Evolutionary conservation across 1,140 invertebrate species (phyloP), one percentile per base, ranked within the genome.

Genomic region (Drosophila yakuba): DNA sequence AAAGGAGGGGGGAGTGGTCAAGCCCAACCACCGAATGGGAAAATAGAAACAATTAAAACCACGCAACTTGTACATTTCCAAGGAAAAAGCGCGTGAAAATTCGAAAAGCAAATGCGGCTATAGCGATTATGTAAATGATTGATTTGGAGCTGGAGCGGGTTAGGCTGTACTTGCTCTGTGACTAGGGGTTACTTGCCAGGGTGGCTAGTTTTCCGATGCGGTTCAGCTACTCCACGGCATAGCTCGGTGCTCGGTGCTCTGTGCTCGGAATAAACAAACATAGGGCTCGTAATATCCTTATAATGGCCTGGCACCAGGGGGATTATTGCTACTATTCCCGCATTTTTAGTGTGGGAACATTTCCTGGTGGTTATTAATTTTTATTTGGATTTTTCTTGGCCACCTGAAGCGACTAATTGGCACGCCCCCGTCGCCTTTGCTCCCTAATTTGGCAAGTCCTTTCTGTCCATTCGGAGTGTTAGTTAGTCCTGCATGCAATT

Each of bases 201-300:
- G 63, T 74, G 51, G 66, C 55, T 54, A 73, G 54, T 54, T 50
- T 6, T 23, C 48, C 73, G 83, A 71, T 80, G 73, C 66, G 84
- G 75, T 88, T 86, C 79, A 86, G 83, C 80, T 79, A 71, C 82
- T 88, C 86, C 76, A 77, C 72, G 81, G 76, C 73, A 84, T 63
- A 73, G 81, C 76, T 72, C 76, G 67, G 67, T n/a, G 73, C 50
- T 45, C 58, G 57, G 51, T 20, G 81, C 76, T 72, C 76, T 74
- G 67, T n/a, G 73, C 50, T 45, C 58, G 61, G 51, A 69, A 78
- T 83, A 83, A 83, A 83, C 80, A 83, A 83, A 83, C 80, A 83
- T 83, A 58, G 83, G 78, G 60, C 80, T 83, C 57, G 67, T 74
- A 81, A 80, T 83, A 83, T 83, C 50, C 57, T 71, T 57, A 75